Evolutionary conservation across 2,797 vertebrate genomes (phyloP), one percentile per base, ranked within the genome.

Genomic region (Myotis planiceps): DNA sequence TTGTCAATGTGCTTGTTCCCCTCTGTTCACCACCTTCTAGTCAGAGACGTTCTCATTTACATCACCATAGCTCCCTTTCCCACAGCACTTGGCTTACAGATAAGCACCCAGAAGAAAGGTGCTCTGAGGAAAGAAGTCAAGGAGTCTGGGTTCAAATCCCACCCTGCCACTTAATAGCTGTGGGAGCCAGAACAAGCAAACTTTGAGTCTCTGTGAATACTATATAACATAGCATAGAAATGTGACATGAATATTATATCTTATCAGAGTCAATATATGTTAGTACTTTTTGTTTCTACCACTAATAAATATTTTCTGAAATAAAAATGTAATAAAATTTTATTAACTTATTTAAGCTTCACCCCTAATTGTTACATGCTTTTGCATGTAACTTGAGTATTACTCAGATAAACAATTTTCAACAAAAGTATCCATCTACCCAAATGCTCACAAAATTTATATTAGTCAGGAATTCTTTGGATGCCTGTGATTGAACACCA

Each of bases 341-440:
- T 55, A 65, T 65, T 58, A 32, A 86, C 85, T 89, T 92, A 76
- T 71, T 76, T 96, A 93, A 91, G 53, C 21, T 42, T 65, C 2
- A 42, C 16, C 45, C 3, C 0, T 93, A 79, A 45, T 75, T 75
- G 39, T 96, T 83, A 74, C 7, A 37, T 82, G 29, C 3, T 53
- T 9, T 55, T 89, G 1, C 37, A 29, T 93, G 37, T 79, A 79
- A 75, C 37, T 88, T 93, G 23, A 37, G 1, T 78, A 45, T 74
- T 69, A 83, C 13, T 78, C 29, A 82, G 19, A 55, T 29, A 78
- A 85, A 85, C 2, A 92, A 10, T 93, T 82, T 91, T 72, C 34
- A 88, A 49, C 39, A 8, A 72, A 82, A 86, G 7, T 79, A 75
- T 65, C 27, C 9, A 84, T 53, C 63, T 86, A 19, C 9, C 18